Evolutionary conservation across 2,113 vertebrate species (phyloP), one percentile per base, ranked within the genome.

Genomic region (Illadopsis cleaveri): DNA sequence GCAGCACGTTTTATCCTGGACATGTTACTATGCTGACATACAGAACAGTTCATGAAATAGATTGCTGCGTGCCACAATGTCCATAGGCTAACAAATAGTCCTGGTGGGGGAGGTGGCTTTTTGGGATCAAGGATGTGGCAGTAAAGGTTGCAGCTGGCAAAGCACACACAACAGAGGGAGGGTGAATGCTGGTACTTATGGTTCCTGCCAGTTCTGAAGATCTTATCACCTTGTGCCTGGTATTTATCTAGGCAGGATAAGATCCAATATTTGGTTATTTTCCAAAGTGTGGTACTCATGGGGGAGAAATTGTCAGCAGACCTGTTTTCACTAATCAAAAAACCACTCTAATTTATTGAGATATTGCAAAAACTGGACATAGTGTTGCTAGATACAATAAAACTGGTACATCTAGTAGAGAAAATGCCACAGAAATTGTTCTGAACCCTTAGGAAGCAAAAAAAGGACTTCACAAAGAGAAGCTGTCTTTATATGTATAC

Each of bases 131-230:
- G 30, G 47, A 79, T 38, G 24, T 7, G 23, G 28, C 38, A 85
- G 47, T 54, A 75, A 89, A 54, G 42, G 35, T n/a, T 82, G 9
- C 42, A 71, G 57, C 47, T 90, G 82, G 62, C 40, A 57, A 88
- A 69, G 25, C 4, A 45, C 3, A 3, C 9, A 22, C 10, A 69
- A 3, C 37, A 69, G 58, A 80, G 40, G 0, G 0, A 90, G 37
- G 8, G 5, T 6, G 7, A n/a, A 44, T 21, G 45, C 45, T 81
- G 87, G 38, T 15, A 21, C 28, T 62, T 47, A 9, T 19, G 45
- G 22, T 35, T 86, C 37, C n/a, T 91, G 28, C 20, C 31, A 5
- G 5, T 42, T 35, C 56, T 65, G 17, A 65, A 57, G 72, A 65
- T 31, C 19, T 45, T 51, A 22, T 27, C 23, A 48, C 51, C 15